Evolutionary conservation across 2,888 invertebrate species (phyloP).

Genomic region (Esperia sulphurella): DNA sequence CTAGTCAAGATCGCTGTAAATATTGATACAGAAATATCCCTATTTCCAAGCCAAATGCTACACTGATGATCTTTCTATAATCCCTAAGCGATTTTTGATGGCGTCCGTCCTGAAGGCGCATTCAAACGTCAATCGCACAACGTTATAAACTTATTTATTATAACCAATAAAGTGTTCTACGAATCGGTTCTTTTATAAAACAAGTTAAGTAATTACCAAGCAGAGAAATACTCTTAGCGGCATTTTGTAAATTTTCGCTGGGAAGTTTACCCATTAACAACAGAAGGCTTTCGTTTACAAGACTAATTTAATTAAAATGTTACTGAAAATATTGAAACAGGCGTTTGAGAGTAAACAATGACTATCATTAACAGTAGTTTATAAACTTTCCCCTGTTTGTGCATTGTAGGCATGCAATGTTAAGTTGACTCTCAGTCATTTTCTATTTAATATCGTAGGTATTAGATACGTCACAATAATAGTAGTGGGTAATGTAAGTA

Average conservation of each 20-base stretch:
- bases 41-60: slow-evolving; percentile 34
- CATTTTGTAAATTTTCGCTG: background rate
- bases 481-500: slow-evolving; percentile 34
- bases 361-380: slow-evolving; percentile 5
- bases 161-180: no score
- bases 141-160: no score
- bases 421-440: slow-evolving; percentile 24
- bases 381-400: slow-evolving; percentile 45
- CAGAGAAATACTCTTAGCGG: no score
- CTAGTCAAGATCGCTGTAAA: slow-evolving; percentile 33
- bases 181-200: no score
- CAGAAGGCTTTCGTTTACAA: no score
- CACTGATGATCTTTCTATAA: slow-evolving; percentile 44
- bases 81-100: slow-evolving; percentile 66
- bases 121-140: background rate
- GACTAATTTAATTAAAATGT: no score
- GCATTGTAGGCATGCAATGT: slow-evolving; percentile 29
- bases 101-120: slow-evolving; percentile 15
- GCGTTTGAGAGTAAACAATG: background rate
- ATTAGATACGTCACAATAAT: slow-evolving; percentile 27
- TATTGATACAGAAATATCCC: slow-evolving; percentile 48
- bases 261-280: background rate
- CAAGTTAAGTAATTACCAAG: no score
- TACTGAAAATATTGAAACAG: background rate
- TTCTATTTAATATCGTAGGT: slow-evolving; percentile 48